Evolutionary conservation across 64 coral and sea anemone genomes (phyloP).

Genomic region (Actinia equina): DNA sequence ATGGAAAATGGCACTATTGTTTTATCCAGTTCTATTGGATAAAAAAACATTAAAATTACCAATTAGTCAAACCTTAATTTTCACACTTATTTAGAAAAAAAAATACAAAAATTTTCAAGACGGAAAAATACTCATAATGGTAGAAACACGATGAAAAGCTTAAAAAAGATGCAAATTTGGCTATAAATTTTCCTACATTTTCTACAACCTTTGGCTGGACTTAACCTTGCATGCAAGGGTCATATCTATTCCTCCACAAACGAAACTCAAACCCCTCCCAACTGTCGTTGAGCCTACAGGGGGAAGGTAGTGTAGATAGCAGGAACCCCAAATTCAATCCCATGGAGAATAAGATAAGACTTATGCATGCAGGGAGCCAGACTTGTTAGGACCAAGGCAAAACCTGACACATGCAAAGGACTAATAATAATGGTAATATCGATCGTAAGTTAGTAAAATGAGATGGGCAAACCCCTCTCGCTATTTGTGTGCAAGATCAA

Average conservation of each 20-base stretch:
- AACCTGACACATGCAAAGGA: conserved; percentile 16
- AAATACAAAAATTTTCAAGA: conserved; percentile 3
- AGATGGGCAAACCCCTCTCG: not conserved
- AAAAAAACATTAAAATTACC: not conserved
- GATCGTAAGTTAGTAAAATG: not conserved
- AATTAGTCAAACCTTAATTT: not conserved
- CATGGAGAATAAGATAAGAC: not conserved
- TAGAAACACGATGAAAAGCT: conserved; percentile 8
- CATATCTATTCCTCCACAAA: not conserved
- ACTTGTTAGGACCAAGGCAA: not conserved
- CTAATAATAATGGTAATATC: conserved; percentile 14
- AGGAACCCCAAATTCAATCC: not conserved
- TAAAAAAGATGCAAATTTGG: not conserved
- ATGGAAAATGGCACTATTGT: not conserved
- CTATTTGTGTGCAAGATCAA: not conserved
- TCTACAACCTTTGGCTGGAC: not conserved
- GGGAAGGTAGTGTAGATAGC: not conserved
- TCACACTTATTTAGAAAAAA: not conserved
- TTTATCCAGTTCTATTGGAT: not conserved
- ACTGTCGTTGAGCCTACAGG: no score
- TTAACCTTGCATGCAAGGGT: not conserved
- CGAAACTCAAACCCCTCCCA: no score
- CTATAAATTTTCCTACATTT: not conserved
- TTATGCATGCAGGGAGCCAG: not conserved
- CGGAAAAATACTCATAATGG: not conserved